Evolutionary conservation across 2,797 vertebrate species (phyloP), one percentile per base, ranked within the genome.

Genomic region (Champsocephalus esox): DNA sequence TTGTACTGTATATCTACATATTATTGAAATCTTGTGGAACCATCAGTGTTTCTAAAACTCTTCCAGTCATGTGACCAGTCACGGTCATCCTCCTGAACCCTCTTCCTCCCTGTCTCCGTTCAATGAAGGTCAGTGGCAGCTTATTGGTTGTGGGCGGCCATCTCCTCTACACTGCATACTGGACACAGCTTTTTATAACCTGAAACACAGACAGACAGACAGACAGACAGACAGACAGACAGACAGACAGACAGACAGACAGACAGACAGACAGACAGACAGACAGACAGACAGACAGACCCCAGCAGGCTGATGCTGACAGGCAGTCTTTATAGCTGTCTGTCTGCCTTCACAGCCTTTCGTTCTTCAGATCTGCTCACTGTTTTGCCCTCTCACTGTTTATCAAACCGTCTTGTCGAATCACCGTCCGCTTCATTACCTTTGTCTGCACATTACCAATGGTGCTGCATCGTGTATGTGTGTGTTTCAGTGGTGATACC

Each of bases 121-220:
- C 77, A 61, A 9, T 77, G 77, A 88, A 91, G 87, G 88, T 85
- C 85, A 87, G 84, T 65, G 67, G 81, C 72, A 75, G 76, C 52
- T 38, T 69, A 87, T 90, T 44, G 86, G 89, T 89, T 43, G 11
- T 9, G 61, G 74, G 46, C 17, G 16, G 1, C 56, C 46, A 19
- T 75, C 84, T 85, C 78, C 60, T 72, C 63, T 75, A 38, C 16
- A 28, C 66, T 52, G 69, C 55, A 32, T 24, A 66, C 72, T 75
- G 67, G 62, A 69, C 3, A 1, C 11, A 44, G 71, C 70, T 76
- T 80, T 81, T 83, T 75, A 80, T 89, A 81, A 28, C 28, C 28
- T 28, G 28, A 28, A 1, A n/a, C 0, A 28, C 24, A 28, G 24
- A 28, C 24, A 28, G 24, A 28, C 3, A 28, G 24, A 28, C 24